Conservation (phyloP, 2,113 vertebrate genomes). For the Siniperca chuatsi region DNA sequence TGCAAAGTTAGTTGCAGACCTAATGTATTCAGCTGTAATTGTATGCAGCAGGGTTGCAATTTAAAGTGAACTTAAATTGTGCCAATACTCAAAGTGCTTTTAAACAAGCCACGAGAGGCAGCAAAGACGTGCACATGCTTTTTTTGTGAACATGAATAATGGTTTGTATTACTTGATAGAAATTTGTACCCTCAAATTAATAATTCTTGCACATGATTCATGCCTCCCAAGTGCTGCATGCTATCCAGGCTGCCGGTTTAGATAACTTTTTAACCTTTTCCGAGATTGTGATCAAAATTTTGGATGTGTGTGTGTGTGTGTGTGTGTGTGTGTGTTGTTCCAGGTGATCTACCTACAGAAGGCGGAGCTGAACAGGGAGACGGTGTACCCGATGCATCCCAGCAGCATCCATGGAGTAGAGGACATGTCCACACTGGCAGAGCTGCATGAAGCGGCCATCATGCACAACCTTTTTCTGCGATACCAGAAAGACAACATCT, state of each 20-base stretch:
- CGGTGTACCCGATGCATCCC: conserved; percentile 88
- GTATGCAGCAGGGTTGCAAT: neutral
- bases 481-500: conserved; percentile 90
- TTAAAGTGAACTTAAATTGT: neutral
- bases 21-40: neutral
- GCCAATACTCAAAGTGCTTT: neutral
- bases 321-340: conserved; percentile 40
- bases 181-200: neutral
- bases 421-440: conserved; percentile 91
- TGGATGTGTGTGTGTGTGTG: conserved; percentile 26
- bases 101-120: neutral
- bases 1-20: no score
- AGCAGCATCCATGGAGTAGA: conserved; percentile 89
- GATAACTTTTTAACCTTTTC: no score
- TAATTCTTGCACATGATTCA: neutral
- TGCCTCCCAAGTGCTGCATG: no score
- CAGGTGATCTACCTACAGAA: conserved; percentile 85
- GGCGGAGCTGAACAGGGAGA: conserved; percentile 83
- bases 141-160: neutral
- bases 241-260: neutral
- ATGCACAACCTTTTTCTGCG: conserved; percentile 92
- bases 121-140: neutral
- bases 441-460: conserved; percentile 92
- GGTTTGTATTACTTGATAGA: neutral
- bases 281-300: neutral